Base-by-base conservation (phyloP, 2,888 invertebrate species). In the Temnothorax ravouxi region DNA sequence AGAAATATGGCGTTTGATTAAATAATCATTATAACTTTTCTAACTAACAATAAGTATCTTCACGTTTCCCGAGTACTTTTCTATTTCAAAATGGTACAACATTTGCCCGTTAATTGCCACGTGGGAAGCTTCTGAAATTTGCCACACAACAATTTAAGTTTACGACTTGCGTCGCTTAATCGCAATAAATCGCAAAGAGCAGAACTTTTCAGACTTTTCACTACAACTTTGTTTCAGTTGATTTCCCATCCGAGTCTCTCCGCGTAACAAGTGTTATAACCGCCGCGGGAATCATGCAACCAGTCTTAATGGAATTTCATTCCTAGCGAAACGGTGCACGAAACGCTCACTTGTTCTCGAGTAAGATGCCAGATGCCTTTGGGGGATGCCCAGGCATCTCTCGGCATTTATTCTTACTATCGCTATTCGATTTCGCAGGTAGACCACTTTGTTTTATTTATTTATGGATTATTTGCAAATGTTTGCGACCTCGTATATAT, bases 331-430 rank as follows among this genome's bases (percentile, higher is more conserved):
- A 64, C 50, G 47, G 47, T 52, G 67, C 52, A 52, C 38, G 66
- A 66, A 76, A 66, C 76, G 50, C 38, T 50, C 50, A 76, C 76
- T 50, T 76, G 76, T 52, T 66, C 62, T 76, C 66, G 50, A 64
- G 11, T 64, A 64, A 47, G 47, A 62, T 75, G 34, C n/a, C n/a
- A n/a, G n/a, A 50, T 52, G 66, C 67, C 76, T 76, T 76, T 41
- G 66, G 34, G 66, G 38, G 8, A 76, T 56, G 34, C 11, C 11
- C 25, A 21, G 18, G 21, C 21, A 75, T 47, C 50, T 38, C 34
- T 50, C 11, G 47, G 9, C 9, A 11, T 75, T 18, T 50, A 44
- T 64, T 66, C 38, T 66, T 52, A 38, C 76, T 9, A 38, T 56
- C 38, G 34, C 44, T 50, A 47, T 34, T 72, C 74, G 11, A 72